Conservation (phyloP, 2,888 invertebrate genomes). For the Oligia fasciuncula region DNA sequence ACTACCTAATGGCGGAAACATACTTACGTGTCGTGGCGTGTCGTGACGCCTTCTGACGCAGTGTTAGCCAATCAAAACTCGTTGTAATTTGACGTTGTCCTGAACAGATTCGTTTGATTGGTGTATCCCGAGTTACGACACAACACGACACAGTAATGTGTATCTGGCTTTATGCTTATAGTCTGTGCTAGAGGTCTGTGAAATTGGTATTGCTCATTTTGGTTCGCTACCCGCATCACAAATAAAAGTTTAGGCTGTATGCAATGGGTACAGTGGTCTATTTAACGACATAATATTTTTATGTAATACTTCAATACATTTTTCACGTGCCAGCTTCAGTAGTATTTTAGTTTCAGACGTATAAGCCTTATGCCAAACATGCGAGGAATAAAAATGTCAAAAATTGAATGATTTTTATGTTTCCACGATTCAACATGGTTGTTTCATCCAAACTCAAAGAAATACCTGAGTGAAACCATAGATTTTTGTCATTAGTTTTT, state of each 20-base stretch:
- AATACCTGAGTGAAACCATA: neutral
- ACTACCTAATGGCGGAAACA: neutral
- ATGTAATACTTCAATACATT: too few species aligned
- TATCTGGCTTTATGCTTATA: too few species aligned
- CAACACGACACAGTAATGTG: too few species aligned
- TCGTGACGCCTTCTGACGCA: too few species aligned
- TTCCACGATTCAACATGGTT: neutral
- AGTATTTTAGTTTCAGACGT: neutral
- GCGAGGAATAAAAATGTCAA: neutral
- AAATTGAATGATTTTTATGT: neutral
- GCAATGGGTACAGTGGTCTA: neutral
- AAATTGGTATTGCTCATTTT: neutral
- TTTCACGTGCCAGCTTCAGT: neutral
- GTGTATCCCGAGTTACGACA: too few species aligned
- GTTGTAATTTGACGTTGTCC: too few species aligned
- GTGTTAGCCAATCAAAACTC: too few species aligned
- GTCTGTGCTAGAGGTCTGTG: neutral
- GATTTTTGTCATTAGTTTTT: neutral
- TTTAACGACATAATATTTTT: neutral
- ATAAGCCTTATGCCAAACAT: neutral
- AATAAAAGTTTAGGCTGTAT: neutral
- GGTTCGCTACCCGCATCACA: neutral
- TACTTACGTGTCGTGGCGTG: too few species aligned
- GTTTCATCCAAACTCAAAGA: neutral
- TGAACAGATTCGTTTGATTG: too few species aligned